Evolutionary conservation across 2,797 vertebrate genomes (phyloP), one percentile per base, ranked within the genome.

Genomic region (Fistularia commersonii): DNA sequence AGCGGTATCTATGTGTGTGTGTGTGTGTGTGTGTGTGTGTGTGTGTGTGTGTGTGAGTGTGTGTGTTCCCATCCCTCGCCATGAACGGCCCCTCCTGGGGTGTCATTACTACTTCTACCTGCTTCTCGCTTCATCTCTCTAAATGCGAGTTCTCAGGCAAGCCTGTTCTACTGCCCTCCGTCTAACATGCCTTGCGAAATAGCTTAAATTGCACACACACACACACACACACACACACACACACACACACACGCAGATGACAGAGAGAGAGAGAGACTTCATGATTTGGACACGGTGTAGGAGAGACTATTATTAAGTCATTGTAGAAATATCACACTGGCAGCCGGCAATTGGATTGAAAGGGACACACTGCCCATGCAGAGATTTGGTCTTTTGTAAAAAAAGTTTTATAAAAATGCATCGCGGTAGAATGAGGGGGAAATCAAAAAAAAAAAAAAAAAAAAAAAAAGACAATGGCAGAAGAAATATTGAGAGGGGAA

Each of bases 61-160:
- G 41, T 32, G 11, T 11, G 8, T 49, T 13, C 39, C 31, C 3
- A 1, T 32, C 12, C 33, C 44, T 46, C 23, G 45, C 43, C 44
- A 43, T 1, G 32, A 76, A 44, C 43, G 39, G 43, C 40, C 44
- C 67, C 65, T 69, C 66, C 57, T 66, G 69, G 57, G 56, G 38
- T 34, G 63, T 81, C 63, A 81, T 84, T 84, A 80, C 66, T 61
- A 55, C 54, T 48, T 76, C 62, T 76, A 83, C 72, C 78, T 79
- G 77, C n/a, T 58, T 65, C 57, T 53, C 63, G 61, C 58, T 55
- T 74, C 58, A 63, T 55, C 54, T 52, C 55, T 39, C 45, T 54
- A 52, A 49, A 61, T 64, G 51, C 57, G 49, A 52, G 60, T 47
- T 42, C 66, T 67, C 63, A 77, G 50, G 60, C 39, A 31, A 47